Evolutionary conservation across 2,888 invertebrate genomes (phyloP).

Genomic region (Ormyrus thymus): DNA sequence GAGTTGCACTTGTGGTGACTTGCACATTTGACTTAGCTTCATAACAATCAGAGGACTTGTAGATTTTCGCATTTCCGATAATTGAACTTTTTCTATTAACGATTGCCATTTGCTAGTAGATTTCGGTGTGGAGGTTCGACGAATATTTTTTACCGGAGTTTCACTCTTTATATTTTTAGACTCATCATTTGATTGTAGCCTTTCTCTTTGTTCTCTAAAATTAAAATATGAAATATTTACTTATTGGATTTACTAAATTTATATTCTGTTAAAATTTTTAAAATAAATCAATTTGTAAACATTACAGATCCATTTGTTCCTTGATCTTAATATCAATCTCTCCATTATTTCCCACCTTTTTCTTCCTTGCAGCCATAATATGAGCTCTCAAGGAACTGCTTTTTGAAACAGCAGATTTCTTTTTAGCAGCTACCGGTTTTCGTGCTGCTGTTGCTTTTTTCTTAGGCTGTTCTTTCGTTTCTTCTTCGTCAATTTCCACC

Average conservation of each 20-base stretch:
- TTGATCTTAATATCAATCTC: slow-evolving; percentile 35
- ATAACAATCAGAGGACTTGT: slow-evolving; percentile 63
- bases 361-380: slow-evolving; percentile 63
- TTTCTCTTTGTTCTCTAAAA: neutral
- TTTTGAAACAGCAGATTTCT: slow-evolving; percentile 46
- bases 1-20: slow-evolving; percentile 64
- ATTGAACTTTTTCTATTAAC: slow-evolving; percentile 55
- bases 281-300: too few species aligned
- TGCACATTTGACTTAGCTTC: slow-evolving; percentile 65
- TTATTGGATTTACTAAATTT: too few species aligned
- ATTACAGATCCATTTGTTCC: slow-evolving; percentile 3
- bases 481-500: slow-evolving; percentile 70
- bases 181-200: neutral
- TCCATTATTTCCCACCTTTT: slow-evolving; percentile 55
- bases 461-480: slow-evolving; percentile 47
- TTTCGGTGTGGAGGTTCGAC: slow-evolving; percentile 36
- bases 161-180: neutral
- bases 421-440: slow-evolving; percentile 26
- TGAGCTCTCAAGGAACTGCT: slow-evolving; percentile 62
- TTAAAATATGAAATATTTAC: too few species aligned
- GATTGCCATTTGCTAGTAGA: slow-evolving; percentile 48
- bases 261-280: too few species aligned
- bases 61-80: slow-evolving; percentile 57
- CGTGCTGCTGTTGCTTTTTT: slow-evolving; percentile 30
- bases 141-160: slow-evolving; percentile 12